phyloP scores from a whole-genome alignment of 2,888 invertebrate species.

The Helobdella robusta region DNA sequence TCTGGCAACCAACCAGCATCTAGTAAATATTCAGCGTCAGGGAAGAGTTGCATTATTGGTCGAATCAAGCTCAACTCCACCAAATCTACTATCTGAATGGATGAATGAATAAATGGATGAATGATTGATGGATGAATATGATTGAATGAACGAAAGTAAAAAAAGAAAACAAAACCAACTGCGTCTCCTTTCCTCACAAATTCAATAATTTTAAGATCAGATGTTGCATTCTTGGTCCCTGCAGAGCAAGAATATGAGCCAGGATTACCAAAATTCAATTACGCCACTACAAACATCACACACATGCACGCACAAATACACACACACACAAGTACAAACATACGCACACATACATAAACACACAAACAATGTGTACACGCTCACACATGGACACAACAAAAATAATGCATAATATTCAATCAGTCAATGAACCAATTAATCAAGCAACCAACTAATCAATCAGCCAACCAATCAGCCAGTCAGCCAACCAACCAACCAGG shows the following conservation, averaged over 20 bases:
- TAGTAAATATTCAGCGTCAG: slow-evolving; percentile 89
- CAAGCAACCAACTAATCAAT: too few species aligned
- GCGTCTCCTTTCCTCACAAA: slow-evolving; percentile 53
- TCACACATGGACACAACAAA: not conserved
- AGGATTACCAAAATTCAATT: too few species aligned
- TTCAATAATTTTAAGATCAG: slow-evolving; percentile 67
- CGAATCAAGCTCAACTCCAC: slow-evolving; percentile 37
- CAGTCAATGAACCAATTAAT: too few species aligned
- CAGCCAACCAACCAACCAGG: slow-evolving; percentile 48
- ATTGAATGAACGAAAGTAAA: not conserved
- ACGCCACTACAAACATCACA: not conserved
- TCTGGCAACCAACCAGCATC: slow-evolving; percentile 90
- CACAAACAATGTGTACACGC: not conserved
- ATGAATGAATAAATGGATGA: not conserved
- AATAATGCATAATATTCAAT: not conserved
- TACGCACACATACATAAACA: not conserved
- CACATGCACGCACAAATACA: not conserved
- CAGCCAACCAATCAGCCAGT: too few species aligned
- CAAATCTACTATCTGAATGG: slow-evolving; percentile 53
- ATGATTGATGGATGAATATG: not conserved
- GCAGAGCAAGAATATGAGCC: slow-evolving; percentile 25
- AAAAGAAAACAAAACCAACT: slow-evolving; percentile 29
- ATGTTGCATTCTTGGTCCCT: slow-evolving; percentile 81
- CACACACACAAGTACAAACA: not conserved
- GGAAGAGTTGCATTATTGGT: slow-evolving; percentile 59